A percentile compares a stretch with the other conserved stretches of the same genome.
Conservation (phyloP, 2,797 vertebrate species). For the Saxicola maurus region DNA sequence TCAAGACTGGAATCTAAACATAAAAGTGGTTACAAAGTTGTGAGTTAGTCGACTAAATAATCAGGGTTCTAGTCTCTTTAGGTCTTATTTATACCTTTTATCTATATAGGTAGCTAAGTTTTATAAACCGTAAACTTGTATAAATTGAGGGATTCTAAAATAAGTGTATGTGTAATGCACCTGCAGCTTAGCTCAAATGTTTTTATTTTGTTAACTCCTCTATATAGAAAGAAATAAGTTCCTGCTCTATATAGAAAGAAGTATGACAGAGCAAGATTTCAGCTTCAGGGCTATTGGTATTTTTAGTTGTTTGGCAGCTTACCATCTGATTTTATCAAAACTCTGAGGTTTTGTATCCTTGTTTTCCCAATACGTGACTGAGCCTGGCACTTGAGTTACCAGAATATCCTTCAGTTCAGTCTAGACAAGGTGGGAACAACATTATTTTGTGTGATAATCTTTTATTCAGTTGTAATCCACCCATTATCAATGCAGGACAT, state of each 20-base stretch:
- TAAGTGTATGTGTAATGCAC: background rate
- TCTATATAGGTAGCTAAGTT: background rate
- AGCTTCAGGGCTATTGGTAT: background rate
- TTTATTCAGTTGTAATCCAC: background rate
- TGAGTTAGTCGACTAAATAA: background rate
- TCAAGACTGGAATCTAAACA: background rate
- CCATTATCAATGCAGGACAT: background rate
- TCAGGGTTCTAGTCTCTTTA: background rate
- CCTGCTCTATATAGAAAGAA: background rate
- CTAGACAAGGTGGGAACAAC: background rate
- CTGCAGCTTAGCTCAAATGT: background rate
- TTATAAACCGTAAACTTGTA: background rate
- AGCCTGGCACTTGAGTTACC: background rate
- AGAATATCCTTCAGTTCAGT: background rate
- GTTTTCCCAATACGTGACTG: background rate
- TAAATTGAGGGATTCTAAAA: background rate
- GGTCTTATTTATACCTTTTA: background rate
- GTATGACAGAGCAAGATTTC: background rate
- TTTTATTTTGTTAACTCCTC: background rate
- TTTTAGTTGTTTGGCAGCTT: background rate
- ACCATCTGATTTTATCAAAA: background rate
- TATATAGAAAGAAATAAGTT: background rate
- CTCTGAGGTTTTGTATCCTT: background rate
- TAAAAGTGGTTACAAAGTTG: background rate
- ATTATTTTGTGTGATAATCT: background rate